Evolutionary conservation across 2,797 vertebrate species (phyloP).

Genomic region (Dermochelys coriacea): DNA sequence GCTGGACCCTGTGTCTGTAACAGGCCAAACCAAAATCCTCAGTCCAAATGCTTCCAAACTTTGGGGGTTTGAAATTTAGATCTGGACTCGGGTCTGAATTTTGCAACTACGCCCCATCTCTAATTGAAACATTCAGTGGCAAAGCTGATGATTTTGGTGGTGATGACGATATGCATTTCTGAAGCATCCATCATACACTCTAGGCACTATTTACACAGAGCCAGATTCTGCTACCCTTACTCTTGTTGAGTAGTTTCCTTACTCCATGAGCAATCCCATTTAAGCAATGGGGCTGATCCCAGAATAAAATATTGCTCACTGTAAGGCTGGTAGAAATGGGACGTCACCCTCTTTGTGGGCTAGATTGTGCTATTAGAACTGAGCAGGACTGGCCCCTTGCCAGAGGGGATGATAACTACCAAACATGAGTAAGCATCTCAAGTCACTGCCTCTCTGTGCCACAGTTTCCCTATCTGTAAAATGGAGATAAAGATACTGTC

Average conservation of each 20-base stretch:
- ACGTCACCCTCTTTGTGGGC: not conserved
- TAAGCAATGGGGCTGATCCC: not conserved
- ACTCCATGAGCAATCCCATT: not conserved
- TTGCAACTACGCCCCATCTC: not conserved
- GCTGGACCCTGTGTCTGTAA: not conserved
- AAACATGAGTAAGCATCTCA: not conserved
- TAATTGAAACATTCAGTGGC: not conserved
- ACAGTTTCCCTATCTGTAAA: not conserved
- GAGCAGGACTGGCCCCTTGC: not conserved
- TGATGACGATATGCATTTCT: accelerated
- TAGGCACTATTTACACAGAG: accelerated
- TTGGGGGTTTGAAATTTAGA: not conserved
- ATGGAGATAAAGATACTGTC: not conserved
- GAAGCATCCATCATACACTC: not conserved
- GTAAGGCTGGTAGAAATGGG: not conserved
- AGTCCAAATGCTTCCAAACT: not conserved
- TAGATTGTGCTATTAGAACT: not conserved
- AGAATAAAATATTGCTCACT: not conserved
- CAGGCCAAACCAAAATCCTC: not conserved
- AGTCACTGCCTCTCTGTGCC: not conserved
- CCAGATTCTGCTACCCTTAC: not conserved
- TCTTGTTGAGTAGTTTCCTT: not conserved
- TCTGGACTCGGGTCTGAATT: not conserved
- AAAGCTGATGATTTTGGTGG: not conserved
- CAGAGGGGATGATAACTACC: not conserved